Evolutionary conservation across 2,888 invertebrate genomes (phyloP).

Genomic region (Prosapia bicincta): DNA sequence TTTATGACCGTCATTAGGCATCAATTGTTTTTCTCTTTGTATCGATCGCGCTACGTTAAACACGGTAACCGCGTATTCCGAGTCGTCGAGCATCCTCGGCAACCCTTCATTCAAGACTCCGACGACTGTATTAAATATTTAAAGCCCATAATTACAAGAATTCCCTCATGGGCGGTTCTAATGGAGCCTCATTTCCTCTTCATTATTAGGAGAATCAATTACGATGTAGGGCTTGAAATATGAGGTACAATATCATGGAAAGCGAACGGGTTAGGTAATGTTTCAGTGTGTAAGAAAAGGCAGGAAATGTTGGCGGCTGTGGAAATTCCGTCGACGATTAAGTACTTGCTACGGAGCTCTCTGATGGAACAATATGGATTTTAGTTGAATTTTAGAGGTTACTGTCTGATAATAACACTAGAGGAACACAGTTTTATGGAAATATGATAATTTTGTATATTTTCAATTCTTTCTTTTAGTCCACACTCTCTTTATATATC

Average conservation of each 20-base stretch:
- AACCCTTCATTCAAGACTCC: neutral
- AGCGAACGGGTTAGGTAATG: too few species aligned
- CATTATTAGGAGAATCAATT: slow-evolving; percentile 2
- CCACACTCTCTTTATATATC: too few species aligned
- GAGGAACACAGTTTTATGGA: too few species aligned
- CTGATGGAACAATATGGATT: too few species aligned
- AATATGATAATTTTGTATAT: too few species aligned
- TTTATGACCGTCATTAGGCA: neutral
- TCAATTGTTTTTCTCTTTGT: neutral
- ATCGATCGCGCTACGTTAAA: neutral
- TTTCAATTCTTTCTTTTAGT: too few species aligned
- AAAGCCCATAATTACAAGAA: slow-evolving; percentile 2
- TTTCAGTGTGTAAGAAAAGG: too few species aligned
- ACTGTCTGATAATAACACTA: too few species aligned
- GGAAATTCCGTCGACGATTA: too few species aligned
- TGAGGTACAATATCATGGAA: neutral
- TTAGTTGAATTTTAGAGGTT: too few species aligned
- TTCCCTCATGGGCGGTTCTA: neutral
- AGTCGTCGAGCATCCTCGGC: neutral
- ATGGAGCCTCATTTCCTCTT: neutral
- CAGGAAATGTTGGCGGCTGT: too few species aligned
- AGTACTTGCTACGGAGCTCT: too few species aligned
- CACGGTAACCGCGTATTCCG: neutral
- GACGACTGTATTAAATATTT: neutral
- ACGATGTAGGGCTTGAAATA: neutral